Percentiles rank a stretch among this genome's conserved stretches.
Conservation (phyloP, 2,113 vertebrate genomes). For the Boulengeromyrus knoepffleri region DNA sequence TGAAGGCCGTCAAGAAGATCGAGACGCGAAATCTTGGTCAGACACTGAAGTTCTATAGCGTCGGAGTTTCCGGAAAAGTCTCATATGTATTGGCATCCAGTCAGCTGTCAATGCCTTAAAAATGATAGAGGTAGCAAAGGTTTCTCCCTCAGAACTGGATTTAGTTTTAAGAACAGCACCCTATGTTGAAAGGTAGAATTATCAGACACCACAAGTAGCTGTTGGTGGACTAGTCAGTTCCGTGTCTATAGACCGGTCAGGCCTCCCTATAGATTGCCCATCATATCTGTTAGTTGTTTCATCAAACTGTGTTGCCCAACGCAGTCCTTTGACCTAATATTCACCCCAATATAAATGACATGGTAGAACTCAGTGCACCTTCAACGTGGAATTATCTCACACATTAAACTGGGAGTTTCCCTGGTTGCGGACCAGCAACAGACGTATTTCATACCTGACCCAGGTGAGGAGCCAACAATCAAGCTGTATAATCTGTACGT, state of each 20-base stretch:
- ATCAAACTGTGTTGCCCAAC: neutral
- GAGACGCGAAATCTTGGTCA: neutral
- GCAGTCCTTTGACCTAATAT: neutral
- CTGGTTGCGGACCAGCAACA: neutral
- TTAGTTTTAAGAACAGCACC: neutral
- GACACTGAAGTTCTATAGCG: neutral
- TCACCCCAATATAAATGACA: neutral
- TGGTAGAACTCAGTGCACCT: neutral
- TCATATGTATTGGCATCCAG: neutral
- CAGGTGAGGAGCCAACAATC: neutral
- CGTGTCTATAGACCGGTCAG: neutral
- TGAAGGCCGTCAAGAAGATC: neutral
- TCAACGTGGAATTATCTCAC: neutral
- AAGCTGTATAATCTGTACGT: neutral
- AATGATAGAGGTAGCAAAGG: neutral
- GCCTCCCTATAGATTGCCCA: neutral
- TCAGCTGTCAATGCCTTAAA: neutral
- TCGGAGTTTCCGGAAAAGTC: neutral
- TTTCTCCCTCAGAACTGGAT: neutral
- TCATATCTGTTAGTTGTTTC: neutral
- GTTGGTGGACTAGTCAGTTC: neutral
- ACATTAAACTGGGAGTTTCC: neutral
- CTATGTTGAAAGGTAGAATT: neutral
- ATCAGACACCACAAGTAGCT: neutral
- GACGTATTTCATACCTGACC: neutral